These are phyloP conservation scores for Andrena flavipes DNA, from an alignment of 2,888 invertebrate species.

Conservation along the genomic window DNA sequence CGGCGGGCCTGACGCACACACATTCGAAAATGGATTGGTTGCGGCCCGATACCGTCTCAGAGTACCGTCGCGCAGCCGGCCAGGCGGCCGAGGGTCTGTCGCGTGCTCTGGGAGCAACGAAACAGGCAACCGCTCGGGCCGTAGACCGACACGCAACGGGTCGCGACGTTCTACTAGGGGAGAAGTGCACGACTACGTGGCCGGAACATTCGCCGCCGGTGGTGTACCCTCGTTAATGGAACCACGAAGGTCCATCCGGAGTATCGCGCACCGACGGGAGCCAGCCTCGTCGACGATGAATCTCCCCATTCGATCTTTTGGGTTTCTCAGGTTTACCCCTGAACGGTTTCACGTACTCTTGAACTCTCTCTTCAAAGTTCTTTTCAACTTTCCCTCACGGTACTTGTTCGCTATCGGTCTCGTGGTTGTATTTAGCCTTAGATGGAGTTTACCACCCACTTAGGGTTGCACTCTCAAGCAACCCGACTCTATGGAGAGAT, in stretches of 20 bases:
- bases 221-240: too few relatives aligned
- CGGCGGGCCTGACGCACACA: neutral
- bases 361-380: too few relatives aligned
- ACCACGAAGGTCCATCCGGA: too few relatives aligned
- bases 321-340: constrained; percentile 50
- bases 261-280: too few relatives aligned
- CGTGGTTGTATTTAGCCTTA: constrained; percentile 58
- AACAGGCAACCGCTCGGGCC: neutral
- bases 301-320: constrained; percentile 74
- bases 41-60: neutral
- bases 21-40: constrained; percentile 4
- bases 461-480: constrained; percentile 57
- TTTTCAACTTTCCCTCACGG: too few relatives aligned
- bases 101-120: neutral
- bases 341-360: too few relatives aligned
- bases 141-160: too few relatives aligned
- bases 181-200: too few relatives aligned
- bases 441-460: constrained; percentile 59
- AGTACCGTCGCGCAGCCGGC: constrained; percentile 5
- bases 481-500: constrained; percentile 61
- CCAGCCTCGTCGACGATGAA: too few relatives aligned
- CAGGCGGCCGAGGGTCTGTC: constrained; percentile 1
- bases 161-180: too few relatives aligned
- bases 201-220: too few relatives aligned
- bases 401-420: constrained; percentile 62